phyloP scores from a whole-genome alignment of 1,140 invertebrate genomes.

The Drosophila persimilis region DNA sequence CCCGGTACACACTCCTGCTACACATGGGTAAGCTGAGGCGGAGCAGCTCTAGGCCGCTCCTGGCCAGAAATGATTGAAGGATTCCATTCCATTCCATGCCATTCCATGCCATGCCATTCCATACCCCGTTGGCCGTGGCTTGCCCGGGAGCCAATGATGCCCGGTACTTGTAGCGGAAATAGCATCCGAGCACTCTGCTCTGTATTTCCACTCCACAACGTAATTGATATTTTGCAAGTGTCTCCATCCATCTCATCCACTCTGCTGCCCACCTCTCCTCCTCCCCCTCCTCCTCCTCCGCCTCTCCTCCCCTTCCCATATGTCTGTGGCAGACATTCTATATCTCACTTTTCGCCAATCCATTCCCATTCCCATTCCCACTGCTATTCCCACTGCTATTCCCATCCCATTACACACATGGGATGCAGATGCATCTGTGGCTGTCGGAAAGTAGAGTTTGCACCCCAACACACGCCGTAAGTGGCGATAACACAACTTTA shows the following conservation, averaged over 20 bases:
- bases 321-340: slow-evolving; percentile 65
- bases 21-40: slow-evolving; percentile 24
- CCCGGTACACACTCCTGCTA: slow-evolving; percentile 22
- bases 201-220: slow-evolving; percentile 60
- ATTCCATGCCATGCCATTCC: slow-evolving; percentile 35
- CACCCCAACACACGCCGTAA: no score
- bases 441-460: slow-evolving; percentile 34
- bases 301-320: not conserved
- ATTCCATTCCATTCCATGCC: slow-evolving; percentile 59
- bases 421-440: slow-evolving; percentile 43
- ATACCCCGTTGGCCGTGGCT: not conserved
- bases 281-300: not conserved
- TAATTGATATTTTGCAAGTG: slow-evolving; percentile 80
- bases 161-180: slow-evolving; percentile 20
- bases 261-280: not conserved
- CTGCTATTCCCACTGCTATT: slow-evolving; percentile 2
- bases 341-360: slow-evolving; percentile 48
- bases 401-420: not conserved
- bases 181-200: slow-evolving; percentile 64
- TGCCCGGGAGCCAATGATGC: slow-evolving; percentile 48
- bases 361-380: no score
- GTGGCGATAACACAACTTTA: no score
- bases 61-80: slow-evolving; percentile 76
- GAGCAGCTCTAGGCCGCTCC: slow-evolving; percentile 19
- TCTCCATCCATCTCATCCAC: slow-evolving; percentile 17